These are phyloP conservation scores for Camponotus pennsylvanicus DNA, from an alignment of 1,140 invertebrate species.

Conservation along the genomic window DNA sequence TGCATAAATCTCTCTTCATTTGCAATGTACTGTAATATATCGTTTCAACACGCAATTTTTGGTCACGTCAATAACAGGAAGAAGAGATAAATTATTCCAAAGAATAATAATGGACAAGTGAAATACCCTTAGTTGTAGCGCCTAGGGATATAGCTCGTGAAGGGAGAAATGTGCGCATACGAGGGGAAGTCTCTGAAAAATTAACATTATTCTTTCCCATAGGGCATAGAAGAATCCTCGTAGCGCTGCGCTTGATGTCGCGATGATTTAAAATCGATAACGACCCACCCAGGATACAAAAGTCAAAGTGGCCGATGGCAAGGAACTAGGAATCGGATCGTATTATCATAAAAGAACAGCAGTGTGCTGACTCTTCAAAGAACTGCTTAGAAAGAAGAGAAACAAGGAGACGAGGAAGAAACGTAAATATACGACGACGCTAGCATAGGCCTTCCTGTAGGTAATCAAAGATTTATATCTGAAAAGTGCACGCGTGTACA, in stretches of 20 bases:
- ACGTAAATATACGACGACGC: slow-evolving; percentile 10
- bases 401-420: not conserved
- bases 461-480: slow-evolving; percentile 76
- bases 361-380: slow-evolving; percentile 65
- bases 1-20: not conserved
- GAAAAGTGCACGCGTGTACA: slow-evolving; percentile 30
- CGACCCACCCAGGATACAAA: slow-evolving; percentile 63
- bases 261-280: slow-evolving; percentile 82
- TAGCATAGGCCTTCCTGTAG: slow-evolving; percentile 52
- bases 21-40: not conserved
- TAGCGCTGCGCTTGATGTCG: slow-evolving; percentile 68
- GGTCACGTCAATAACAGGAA: slow-evolving; percentile 72
- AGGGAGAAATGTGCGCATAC: slow-evolving; percentile 26
- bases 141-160: slow-evolving; percentile 20
- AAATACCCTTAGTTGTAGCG: slow-evolving; percentile 73
- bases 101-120: slow-evolving; percentile 75
- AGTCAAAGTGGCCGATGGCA: slow-evolving; percentile 63
- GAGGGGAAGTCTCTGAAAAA: slow-evolving; percentile 74
- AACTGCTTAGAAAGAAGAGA: not conserved
- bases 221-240: slow-evolving; percentile 24
- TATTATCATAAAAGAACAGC: slow-evolving; percentile 38
- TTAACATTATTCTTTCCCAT: slow-evolving; percentile 75
- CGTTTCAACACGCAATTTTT: slow-evolving; percentile 67
- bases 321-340: slow-evolving; percentile 36
- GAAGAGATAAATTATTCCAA: slow-evolving; percentile 77